phyloP scores from a whole-genome alignment of 1,140 invertebrate species.

The Trachymyrmex septentrionalis region DNA sequence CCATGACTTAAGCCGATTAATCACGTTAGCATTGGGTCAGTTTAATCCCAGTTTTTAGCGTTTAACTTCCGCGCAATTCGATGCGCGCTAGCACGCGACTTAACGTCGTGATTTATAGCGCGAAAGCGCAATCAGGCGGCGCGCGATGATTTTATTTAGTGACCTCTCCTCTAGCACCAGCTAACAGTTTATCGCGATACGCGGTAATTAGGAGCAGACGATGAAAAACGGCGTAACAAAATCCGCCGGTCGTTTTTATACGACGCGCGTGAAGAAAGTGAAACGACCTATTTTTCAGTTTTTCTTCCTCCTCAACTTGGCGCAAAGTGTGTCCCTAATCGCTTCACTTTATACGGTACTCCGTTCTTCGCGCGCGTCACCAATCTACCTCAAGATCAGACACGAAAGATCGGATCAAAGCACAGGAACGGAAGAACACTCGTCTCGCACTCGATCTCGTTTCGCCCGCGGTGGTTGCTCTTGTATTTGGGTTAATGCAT shows the following conservation, averaged over 20 bases:
- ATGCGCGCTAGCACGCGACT: slow-evolving; percentile 39
- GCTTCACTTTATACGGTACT: slow-evolving; percentile 65
- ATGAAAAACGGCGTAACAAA: slow-evolving; percentile 55
- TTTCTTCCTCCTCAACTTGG: slow-evolving; percentile 17
- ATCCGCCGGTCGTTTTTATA: slow-evolving; percentile 33
- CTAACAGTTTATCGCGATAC: slow-evolving; percentile 51
- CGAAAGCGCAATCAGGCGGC: slow-evolving; percentile 51
- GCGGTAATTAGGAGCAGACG: slow-evolving; percentile 32
- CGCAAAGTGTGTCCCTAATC: slow-evolving; percentile 62
- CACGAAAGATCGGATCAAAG: slow-evolving; percentile 52
- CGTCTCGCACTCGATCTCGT: slow-evolving; percentile 31
- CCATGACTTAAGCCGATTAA: slow-evolving; percentile 45
- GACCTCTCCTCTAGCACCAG: not conserved
- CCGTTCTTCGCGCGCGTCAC: slow-evolving; percentile 33
- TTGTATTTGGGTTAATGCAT: slow-evolving; percentile 73
- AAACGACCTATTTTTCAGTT: slow-evolving; percentile 42
- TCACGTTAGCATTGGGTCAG: slow-evolving; percentile 45
- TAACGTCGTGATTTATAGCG: slow-evolving; percentile 52
- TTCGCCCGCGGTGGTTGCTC: slow-evolving; percentile 64
- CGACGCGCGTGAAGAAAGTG: slow-evolving; percentile 6
- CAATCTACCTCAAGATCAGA: slow-evolving; percentile 58
- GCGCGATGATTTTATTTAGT: slow-evolving; percentile 58
- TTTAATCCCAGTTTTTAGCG: slow-evolving; percentile 57
- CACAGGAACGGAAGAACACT: slow-evolving; percentile 32
- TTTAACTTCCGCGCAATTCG: slow-evolving; percentile 58